Conservation (phyloP, 2,888 invertebrate species). For the Drosophila leonis region DNA sequence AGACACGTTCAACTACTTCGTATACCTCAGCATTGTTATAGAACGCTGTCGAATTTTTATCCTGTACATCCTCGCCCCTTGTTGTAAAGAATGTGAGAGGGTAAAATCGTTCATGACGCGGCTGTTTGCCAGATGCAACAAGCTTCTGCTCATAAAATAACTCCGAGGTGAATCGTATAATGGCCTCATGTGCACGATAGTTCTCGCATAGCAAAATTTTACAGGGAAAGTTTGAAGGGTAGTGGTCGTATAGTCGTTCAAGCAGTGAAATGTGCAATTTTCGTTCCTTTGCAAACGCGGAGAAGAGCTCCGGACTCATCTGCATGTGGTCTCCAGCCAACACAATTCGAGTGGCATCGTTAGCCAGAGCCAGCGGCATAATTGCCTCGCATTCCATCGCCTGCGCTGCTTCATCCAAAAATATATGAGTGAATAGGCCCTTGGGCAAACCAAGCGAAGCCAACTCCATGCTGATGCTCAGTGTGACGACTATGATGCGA, state of each 20-base stretch:
- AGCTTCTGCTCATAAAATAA: conserved; percentile 92
- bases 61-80: conserved; percentile 92
- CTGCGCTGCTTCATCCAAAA: conserved; percentile 95
- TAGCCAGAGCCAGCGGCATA: conserved; percentile 91
- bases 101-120: conserved; percentile 89
- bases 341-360: conserved; percentile 90
- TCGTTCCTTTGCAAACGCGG: conserved; percentile 90
- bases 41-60: conserved; percentile 91
- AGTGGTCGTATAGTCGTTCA: conserved; percentile 92
- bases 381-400: conserved; percentile 94
- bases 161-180: conserved; percentile 92
- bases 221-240: conserved; percentile 90
- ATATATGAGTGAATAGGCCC: conserved; percentile 91
- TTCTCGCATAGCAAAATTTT: conserved; percentile 93
- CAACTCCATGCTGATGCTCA: conserved; percentile 91
- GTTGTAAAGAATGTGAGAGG: conserved; percentile 93
- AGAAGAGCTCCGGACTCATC: conserved; percentile 93
- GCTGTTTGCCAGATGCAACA: conserved; percentile 90
- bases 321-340: conserved; percentile 95
- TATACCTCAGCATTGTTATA: conserved; percentile 93
- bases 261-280: conserved; percentile 91
- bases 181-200: conserved; percentile 93
- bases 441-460: conserved; percentile 89
- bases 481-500: conserved; percentile 91
- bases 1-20: conserved; percentile 91